Percentiles rank a stretch among this genome's conserved stretches.
Conservation (phyloP, 2,113 vertebrate species). For the Vulpes vulpes region DNA sequence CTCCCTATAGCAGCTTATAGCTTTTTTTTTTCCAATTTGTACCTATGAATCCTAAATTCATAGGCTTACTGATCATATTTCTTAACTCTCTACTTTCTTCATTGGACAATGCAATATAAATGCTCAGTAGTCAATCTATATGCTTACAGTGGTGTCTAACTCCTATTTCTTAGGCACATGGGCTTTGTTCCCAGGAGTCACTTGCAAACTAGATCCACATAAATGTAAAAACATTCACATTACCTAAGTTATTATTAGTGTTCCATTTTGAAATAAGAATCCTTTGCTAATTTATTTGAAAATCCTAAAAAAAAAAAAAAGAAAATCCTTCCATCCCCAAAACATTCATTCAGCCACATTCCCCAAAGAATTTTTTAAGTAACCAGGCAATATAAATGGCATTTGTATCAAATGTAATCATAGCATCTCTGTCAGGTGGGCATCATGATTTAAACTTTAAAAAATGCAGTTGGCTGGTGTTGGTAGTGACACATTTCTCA, state of each 20-base stretch:
- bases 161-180: slow-evolving; percentile 29
- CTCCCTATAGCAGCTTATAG: neutral
- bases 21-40: neutral
- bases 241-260: slow-evolving; percentile 42
- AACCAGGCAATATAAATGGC: slow-evolving; percentile 47
- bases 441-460: slow-evolving; percentile 53
- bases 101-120: slow-evolving; percentile 6
- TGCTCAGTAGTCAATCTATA: neutral
- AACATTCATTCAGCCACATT: slow-evolving; percentile 61
- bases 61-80: slow-evolving; percentile 51
- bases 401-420: slow-evolving; percentile 63
- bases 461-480: slow-evolving; percentile 57
- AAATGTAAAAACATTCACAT: slow-evolving; percentile 56
- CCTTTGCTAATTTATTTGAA: slow-evolving; percentile 62
- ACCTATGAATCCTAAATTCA: slow-evolving; percentile 26
- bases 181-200: neutral
- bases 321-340: neutral
- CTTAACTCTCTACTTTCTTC: neutral
- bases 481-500: slow-evolving; percentile 29
- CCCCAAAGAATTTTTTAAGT: slow-evolving; percentile 37
- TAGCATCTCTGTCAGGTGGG: slow-evolving; percentile 37
- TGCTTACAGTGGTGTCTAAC: neutral
- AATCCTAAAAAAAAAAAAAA: neutral
- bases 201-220: slow-evolving; percentile 26
- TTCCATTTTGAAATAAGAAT: slow-evolving; percentile 61